These are phyloP conservation scores for Falcaria lacertinaria DNA, from an alignment of 2,888 invertebrate genomes.

Conservation along the genomic window DNA sequence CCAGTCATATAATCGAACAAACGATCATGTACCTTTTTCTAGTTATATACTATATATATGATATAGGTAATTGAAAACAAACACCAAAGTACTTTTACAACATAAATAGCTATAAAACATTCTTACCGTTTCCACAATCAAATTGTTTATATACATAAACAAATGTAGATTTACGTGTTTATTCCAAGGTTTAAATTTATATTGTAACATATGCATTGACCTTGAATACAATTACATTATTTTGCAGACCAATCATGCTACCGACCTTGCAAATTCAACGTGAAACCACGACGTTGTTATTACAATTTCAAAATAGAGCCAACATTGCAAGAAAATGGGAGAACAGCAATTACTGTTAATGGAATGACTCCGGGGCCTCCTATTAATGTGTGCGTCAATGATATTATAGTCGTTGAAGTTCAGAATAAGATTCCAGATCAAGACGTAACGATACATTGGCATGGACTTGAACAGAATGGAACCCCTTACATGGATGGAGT, in stretches of 20 bases:
- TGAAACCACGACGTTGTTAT: slow-evolving; percentile 63
- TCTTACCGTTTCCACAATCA: not conserved
- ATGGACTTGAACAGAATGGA: slow-evolving; percentile 81
- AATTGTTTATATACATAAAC: not conserved
- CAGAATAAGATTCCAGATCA: slow-evolving; percentile 84
- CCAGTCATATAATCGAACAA: no score
- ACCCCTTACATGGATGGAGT: slow-evolving; percentile 88
- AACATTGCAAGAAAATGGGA: slow-evolving; percentile 44
- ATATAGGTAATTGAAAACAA: no score
- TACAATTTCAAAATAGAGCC: slow-evolving; percentile 63
- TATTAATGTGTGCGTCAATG: slow-evolving; percentile 84
- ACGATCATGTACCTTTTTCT: no score
- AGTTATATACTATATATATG: no score
- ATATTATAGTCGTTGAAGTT: slow-evolving; percentile 86
- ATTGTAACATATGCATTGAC: slow-evolving; percentile 4
- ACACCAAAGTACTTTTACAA: no score
- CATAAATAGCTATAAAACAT: slow-evolving; percentile 2
- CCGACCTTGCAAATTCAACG: slow-evolving; percentile 74
- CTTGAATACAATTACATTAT: slow-evolving; percentile 8
- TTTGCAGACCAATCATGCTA: slow-evolving; percentile 64
- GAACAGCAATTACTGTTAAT: slow-evolving; percentile 52
- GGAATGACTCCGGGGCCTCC: slow-evolving; percentile 72
- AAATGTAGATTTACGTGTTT: not conserved
- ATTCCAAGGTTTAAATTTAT: not conserved
- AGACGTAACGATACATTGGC: slow-evolving; percentile 87